Conservation (phyloP, 64 coral and sea anemone species). For the Platygyra sinensis region DNA sequence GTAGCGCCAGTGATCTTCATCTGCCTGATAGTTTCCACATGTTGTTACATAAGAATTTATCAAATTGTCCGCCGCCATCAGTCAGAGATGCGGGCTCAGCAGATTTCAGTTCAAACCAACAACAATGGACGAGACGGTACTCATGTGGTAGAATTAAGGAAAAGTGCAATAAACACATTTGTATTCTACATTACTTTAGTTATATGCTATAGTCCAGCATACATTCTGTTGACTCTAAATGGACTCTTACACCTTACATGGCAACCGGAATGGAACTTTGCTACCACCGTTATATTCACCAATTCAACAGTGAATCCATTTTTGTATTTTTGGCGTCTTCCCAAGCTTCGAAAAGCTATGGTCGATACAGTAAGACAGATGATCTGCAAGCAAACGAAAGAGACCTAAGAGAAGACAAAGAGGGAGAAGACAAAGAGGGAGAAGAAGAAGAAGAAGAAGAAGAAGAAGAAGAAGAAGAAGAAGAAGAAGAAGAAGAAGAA, state of each 20-base stretch:
- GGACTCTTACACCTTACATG: background rate
- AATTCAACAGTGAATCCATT: too few relatives aligned
- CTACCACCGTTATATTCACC: too few relatives aligned
- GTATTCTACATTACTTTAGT: background rate
- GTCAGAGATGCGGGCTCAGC: slow-evolving; percentile 22
- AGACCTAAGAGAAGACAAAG: too few relatives aligned
- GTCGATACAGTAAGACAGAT: too few relatives aligned
- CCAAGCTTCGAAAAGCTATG: too few relatives aligned
- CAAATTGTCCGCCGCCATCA: slow-evolving; percentile 42
- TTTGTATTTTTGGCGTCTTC: too few relatives aligned
- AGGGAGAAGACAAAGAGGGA: too few relatives aligned
- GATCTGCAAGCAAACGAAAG: too few relatives aligned
- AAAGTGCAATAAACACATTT: background rate
- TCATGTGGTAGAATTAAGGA: background rate
- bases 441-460: too few relatives aligned
- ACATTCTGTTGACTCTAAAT: background rate
- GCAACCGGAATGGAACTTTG: background rate
- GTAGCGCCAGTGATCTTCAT: background rate
- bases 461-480: too few relatives aligned
- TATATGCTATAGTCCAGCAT: too few relatives aligned
- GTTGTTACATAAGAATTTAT: slow-evolving; percentile 45
- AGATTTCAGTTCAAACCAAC: background rate
- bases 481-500: too few relatives aligned
- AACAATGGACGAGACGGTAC: background rate
- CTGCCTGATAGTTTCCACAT: background rate